phyloP scores from a whole-genome alignment of 1,140 invertebrate genomes.

The Trichonephila clavata region DNA sequence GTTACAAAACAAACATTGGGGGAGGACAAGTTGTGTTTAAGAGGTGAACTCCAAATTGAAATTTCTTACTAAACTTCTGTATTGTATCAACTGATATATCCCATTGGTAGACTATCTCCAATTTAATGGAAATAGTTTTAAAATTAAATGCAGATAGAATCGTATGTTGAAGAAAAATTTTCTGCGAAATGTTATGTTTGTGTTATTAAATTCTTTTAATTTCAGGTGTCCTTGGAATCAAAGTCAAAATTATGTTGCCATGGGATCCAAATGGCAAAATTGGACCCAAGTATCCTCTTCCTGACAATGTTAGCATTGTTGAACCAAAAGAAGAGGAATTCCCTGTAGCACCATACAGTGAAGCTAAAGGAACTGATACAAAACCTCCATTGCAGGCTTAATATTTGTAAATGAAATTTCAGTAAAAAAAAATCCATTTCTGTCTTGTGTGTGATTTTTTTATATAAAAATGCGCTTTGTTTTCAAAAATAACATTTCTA shows the following conservation, averaged over 20 bases:
- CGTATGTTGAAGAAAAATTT: too few species aligned
- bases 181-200: not conserved
- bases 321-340: slow-evolving; percentile 91
- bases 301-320: slow-evolving; percentile 97
- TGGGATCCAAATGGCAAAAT: slow-evolving; percentile 98
- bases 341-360: slow-evolving; percentile 72
- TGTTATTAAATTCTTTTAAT: not conserved
- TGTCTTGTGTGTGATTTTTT: too few species aligned
- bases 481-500: too few species aligned
- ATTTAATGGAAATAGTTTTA: too few species aligned
- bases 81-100: too few species aligned
- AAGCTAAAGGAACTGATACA: slow-evolving; percentile 72
- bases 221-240: slow-evolving; percentile 90
- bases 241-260: slow-evolving; percentile 99
- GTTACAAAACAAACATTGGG: too few species aligned
- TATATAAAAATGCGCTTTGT: too few species aligned
- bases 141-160: too few species aligned
- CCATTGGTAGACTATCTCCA: too few species aligned
- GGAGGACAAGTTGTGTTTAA: too few species aligned
- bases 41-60: not conserved
- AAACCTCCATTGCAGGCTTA: slow-evolving; percentile 64
- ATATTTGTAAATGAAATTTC: slow-evolving; percentile 36
- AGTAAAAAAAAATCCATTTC: slow-evolving; percentile 42
- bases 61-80: not conserved
- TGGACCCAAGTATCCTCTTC: slow-evolving; percentile 97